These are phyloP conservation scores for Platyscapa corneri DNA, from an alignment of 1,140 invertebrate genomes.

Conservation along the genomic window DNA sequence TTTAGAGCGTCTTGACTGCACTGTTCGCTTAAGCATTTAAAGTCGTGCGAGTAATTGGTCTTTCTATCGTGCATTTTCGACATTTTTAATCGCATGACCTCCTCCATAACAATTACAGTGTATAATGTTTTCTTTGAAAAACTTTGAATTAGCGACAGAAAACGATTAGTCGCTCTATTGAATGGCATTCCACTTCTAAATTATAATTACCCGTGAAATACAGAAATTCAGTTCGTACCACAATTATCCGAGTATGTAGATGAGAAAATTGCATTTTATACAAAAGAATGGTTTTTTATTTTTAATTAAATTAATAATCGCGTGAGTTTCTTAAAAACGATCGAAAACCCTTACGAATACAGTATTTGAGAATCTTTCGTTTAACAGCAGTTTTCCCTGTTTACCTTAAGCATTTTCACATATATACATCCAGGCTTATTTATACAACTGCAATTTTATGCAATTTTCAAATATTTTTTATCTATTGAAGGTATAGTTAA, in stretches of 20 bases:
- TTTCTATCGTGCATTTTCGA: too few relatives aligned
- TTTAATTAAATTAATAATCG: too few relatives aligned
- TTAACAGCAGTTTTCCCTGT: neutral
- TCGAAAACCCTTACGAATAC: neutral
- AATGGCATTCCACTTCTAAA: neutral
- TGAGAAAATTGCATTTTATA: conserved; percentile 9
- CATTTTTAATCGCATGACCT: too few relatives aligned
- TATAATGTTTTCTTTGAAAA: too few relatives aligned
- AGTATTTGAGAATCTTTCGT: neutral
- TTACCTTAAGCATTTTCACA: neutral
- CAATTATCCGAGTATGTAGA: neutral
- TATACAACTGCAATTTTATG: neutral
- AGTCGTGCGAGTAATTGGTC: too few relatives aligned
- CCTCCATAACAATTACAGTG: too few relatives aligned
- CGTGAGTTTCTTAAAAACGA: neutral
- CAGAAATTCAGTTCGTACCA: neutral
- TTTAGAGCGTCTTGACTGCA: too few relatives aligned
- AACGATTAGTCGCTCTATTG: neutral
- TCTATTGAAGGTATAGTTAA: neutral
- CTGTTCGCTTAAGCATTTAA: too few relatives aligned
- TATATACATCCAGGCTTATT: neutral
- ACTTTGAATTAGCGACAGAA: too few relatives aligned
- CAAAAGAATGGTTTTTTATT: neutral
- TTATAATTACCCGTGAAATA: neutral
- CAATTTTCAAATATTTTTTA: neutral